Conservation (phyloP, 2,888 invertebrate species). For the Escarpia spicata region DNA sequence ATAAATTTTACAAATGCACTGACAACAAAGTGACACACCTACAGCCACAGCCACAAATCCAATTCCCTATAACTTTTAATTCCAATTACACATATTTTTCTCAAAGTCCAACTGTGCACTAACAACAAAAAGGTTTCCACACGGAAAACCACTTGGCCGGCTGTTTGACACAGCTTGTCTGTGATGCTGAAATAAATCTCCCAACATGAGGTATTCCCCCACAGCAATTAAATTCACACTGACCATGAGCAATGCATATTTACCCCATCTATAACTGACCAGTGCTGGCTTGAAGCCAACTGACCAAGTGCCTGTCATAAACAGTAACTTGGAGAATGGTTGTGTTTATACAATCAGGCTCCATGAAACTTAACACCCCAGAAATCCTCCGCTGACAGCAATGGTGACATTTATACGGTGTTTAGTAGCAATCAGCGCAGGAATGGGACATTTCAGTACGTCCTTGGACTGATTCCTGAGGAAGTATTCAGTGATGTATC, state of each 20-base stretch:
- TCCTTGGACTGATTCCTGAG: neutral
- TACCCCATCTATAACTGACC: neutral
- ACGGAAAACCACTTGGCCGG: neutral
- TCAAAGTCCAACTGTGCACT: neutral
- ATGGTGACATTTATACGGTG: neutral
- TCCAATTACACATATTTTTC: neutral
- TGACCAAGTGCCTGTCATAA: neutral
- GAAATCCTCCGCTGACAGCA: neutral
- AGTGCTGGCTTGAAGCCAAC: neutral
- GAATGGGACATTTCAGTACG: neutral
- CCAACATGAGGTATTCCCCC: neutral
- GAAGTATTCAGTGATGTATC: neutral
- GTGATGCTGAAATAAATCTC: constrained; percentile 7
- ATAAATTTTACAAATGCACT: neutral
- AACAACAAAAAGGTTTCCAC: neutral
- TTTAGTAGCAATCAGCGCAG: neutral
- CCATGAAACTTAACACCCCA: neutral
- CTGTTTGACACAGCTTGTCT: neutral
- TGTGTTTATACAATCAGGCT: neutral
- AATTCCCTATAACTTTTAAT: neutral
- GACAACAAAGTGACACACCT: neutral
- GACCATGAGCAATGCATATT: neutral
- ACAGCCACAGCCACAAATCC: neutral
- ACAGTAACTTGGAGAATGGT: neutral
- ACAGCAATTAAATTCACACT: constrained; percentile 8